Evolutionary conservation across 2,113 vertebrate species (phyloP).

Genomic region (Todiramphus chloris): DNA sequence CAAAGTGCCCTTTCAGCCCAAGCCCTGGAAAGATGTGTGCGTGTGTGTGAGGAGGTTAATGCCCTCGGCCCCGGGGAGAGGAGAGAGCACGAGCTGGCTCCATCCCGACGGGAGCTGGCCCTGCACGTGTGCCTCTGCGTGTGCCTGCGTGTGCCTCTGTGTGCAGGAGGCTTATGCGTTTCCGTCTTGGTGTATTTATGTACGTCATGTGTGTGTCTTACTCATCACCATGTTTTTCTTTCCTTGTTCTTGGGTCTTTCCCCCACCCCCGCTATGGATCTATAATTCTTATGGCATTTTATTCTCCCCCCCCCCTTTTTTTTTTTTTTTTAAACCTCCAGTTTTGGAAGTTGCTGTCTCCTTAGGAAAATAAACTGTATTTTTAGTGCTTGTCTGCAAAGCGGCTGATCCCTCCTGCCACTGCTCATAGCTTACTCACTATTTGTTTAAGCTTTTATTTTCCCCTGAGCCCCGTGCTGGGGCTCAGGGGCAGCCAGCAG

Average conservation of each 20-base stretch:
- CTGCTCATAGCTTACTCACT: slow-evolving; percentile 41
- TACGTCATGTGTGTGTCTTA: slow-evolving; percentile 64
- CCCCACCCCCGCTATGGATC: slow-evolving; percentile 1
- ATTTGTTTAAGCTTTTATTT: slow-evolving; percentile 47
- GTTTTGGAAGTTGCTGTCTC: slow-evolving; percentile 43
- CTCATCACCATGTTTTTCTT: slow-evolving; percentile 53
- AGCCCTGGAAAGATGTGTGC: slow-evolving; percentile 47
- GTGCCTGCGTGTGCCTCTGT: slow-evolving; percentile 46
- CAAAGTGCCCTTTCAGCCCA: slow-evolving; percentile 74
- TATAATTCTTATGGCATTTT: slow-evolving; percentile 55
- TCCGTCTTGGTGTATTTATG: slow-evolving; percentile 66
- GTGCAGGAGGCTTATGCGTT: slow-evolving; percentile 60
- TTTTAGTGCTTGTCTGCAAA: slow-evolving; percentile 52
- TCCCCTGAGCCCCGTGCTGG: neutral
- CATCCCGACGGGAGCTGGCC: neutral
- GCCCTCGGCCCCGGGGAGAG: neutral
- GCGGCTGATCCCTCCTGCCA: neutral
- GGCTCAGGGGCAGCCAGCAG: neutral
- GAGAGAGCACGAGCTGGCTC: neutral
- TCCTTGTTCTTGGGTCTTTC: slow-evolving; percentile 64
- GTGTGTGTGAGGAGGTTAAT: slow-evolving; percentile 45
- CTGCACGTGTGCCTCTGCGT: neutral
- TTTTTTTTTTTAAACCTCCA: neutral
- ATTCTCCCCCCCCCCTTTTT: neutral
- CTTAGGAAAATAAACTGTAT: slow-evolving; percentile 63